A percentile compares a stretch with the other conserved stretches of the same genome.
Conservation (phyloP, 2,797 vertebrate species). For the Acanthiza pusilla region DNA sequence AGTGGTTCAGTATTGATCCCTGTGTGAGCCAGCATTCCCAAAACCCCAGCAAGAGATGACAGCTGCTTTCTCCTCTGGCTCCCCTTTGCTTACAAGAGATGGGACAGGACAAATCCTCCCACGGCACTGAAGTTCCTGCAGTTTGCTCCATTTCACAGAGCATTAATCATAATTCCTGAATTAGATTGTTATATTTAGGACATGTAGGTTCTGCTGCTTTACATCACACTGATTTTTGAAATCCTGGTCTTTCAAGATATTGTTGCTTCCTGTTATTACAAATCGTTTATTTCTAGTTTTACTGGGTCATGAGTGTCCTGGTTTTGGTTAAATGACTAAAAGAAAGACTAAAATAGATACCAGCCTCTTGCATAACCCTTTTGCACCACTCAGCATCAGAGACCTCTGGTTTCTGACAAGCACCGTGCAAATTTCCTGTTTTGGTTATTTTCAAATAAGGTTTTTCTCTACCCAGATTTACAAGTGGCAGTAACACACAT, state of each 20-base stretch:
- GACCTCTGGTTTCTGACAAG: neutral
- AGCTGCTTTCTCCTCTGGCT: neutral
- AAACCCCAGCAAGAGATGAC: neutral
- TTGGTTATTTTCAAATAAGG: neutral
- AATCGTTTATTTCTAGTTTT: neutral
- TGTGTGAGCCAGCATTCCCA: accelerated
- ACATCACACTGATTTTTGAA: neutral
- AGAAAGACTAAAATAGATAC: neutral
- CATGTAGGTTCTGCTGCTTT: neutral
- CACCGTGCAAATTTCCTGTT: neutral
- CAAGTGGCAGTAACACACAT: neutral
- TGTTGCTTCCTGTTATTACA: slow-evolving; percentile 16
- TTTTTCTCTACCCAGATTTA: neutral
- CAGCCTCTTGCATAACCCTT: neutral
- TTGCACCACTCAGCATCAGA: neutral
- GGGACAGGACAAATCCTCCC: neutral
- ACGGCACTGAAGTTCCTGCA: neutral
- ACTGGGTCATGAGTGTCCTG: neutral
- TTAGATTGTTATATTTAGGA: neutral
- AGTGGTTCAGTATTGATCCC: neutral
- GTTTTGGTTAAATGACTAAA: neutral
- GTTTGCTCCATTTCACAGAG: neutral
- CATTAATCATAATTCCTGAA: neutral
- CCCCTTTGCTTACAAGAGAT: neutral
- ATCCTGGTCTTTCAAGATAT: neutral